Conservation (phyloP, 2,113 vertebrate genomes). For the Pteruthius melanotis region DNA sequence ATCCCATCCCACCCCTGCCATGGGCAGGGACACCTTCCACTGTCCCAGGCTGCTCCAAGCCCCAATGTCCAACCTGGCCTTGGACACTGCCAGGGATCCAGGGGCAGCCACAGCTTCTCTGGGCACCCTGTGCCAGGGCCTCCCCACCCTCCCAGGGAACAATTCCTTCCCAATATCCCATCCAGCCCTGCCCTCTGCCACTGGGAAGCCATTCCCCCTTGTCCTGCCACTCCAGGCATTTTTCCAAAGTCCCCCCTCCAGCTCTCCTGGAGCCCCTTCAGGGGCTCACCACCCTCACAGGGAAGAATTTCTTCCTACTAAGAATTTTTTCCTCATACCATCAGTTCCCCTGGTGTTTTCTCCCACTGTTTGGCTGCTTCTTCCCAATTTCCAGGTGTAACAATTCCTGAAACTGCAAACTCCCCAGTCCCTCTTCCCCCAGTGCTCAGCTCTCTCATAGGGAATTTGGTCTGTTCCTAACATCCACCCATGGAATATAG, state of each 20-base stretch:
- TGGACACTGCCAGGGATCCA: not conserved
- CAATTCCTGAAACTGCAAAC: not conserved
- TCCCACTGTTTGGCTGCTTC: not conserved
- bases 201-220: not conserved
- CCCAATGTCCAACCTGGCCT: not conserved
- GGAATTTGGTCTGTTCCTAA: not conserved
- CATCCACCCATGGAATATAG: not conserved
- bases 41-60: not conserved
- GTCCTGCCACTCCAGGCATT: not conserved
- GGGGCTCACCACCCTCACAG: not conserved
- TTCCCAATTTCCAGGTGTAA: not conserved
- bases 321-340: no score
- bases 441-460: not conserved
- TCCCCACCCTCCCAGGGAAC: not conserved
- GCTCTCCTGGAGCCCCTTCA: not conserved
- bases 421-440: not conserved
- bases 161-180: not conserved
- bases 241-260: not conserved
- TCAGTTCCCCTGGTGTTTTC: not conserved
- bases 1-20: accelerated
- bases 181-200: not conserved
- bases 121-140: not conserved
- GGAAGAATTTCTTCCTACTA: not conserved
- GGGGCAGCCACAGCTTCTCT: not conserved
- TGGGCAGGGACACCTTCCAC: not conserved